Base-by-base conservation (phyloP, 2,113 vertebrate genomes). In the Paedocypris sp. region DNA sequence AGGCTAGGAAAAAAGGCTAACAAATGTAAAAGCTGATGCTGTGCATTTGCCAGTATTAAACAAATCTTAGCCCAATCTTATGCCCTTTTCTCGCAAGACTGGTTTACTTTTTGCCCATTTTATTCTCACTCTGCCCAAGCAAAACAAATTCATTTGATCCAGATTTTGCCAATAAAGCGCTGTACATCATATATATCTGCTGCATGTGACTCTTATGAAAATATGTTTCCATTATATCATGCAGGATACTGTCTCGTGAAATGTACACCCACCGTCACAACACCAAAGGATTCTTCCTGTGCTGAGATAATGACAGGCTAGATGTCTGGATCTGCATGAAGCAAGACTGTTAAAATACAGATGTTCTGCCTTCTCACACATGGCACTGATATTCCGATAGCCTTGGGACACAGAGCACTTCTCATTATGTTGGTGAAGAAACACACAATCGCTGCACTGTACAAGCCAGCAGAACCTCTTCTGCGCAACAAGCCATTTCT, bases 271-370 rank as follows among this genome's bases (percentile, higher is more conserved):
- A 59, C 56, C 60, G 13, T 62, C 64, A 31, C n/a, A n/a, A 53
- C 54, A 42, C n/a, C 41, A 12, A 47, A 22, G 31, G 9, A 10
- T 28, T 18, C 26, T 18, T 2, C 2, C 11, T 39, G 29, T 50
- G 10, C 18, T 51, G 23, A 32, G 60, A 19, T 85, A 80, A 84
- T 84, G 68, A 82, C 67, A 81, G 72, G 77, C 72, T 10, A 52
- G 3, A 4, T 12, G 35, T 65, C 29, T 47, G 7, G 6, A 42
- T 41, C 36, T 46, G 19, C 5, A 57, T 56, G 75, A 76, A 72
- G 77, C 51, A 69, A 67, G 41, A 68, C 53, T 64, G 75, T 85
- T 77, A 80, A 81, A 82, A 71, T 82, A 54, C 82, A 82, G 83
- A 80, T 83, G 81, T 79, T 32, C 51, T 3, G 7, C 62, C 5